phyloP scores from a whole-genome alignment of 2,113 vertebrate genomes.

The Australoheros scitulus region DNA sequence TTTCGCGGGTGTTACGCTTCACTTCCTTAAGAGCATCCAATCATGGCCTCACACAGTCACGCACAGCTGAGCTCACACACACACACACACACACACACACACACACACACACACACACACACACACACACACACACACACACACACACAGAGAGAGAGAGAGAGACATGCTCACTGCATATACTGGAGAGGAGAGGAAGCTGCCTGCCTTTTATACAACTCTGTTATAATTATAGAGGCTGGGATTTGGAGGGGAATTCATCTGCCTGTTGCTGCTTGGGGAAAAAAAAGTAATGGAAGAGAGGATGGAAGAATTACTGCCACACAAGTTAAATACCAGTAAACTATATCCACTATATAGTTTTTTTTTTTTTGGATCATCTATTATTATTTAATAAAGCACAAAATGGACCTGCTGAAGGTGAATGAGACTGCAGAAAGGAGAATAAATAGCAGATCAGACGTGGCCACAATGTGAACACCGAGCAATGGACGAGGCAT shows the following conservation, averaged over 20 bases:
- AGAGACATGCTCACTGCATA: neutral
- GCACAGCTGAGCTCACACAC: slow-evolving; percentile 7
- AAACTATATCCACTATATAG: neutral
- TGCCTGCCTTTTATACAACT: slow-evolving; percentile 6
- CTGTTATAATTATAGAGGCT: slow-evolving; percentile 29
- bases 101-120: too few species aligned
- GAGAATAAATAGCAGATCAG: slow-evolving; percentile 15
- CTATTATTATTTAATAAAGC: neutral
- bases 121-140: too few species aligned
- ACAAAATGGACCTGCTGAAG: neutral
- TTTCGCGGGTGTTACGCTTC: slow-evolving; percentile 11
- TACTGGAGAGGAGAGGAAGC: neutral
- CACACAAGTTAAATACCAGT: neutral
- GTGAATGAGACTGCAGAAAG: neutral
- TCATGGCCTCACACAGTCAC: slow-evolving; percentile 27
- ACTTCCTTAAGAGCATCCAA: slow-evolving; percentile 52
- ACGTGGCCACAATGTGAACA: slow-evolving; percentile 18
- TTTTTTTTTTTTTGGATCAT: neutral
- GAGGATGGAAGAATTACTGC: neutral
- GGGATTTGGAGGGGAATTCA: slow-evolving; percentile 3
- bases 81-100: neutral
- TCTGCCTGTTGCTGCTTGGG: slow-evolving; percentile 22
- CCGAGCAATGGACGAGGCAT: slow-evolving; percentile 35
- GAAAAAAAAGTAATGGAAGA: slow-evolving; percentile 1
- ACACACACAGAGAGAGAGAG: too few species aligned